A percentile compares a stretch with the other conserved stretches of the same genome.
These are phyloP conservation scores for Venturia canescens DNA, from an alignment of 1,140 invertebrate species.

Conservation along the genomic window DNA sequence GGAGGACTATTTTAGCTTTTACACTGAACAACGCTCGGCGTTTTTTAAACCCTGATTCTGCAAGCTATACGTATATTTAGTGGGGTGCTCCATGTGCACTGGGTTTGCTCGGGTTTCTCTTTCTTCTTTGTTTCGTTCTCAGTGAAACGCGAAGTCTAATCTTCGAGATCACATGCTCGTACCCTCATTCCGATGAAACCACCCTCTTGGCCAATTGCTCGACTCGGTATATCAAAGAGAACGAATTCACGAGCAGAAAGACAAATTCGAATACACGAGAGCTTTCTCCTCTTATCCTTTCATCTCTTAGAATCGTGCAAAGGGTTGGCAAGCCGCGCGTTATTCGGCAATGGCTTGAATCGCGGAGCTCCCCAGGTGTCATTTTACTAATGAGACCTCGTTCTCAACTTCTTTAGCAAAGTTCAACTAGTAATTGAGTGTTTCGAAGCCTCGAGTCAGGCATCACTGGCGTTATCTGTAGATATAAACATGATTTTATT, in stretches of 20 bases:
- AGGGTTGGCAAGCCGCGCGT: background rate
- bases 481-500: too few species aligned
- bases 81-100: background rate
- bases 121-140: background rate
- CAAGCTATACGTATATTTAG: background rate
- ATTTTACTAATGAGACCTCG: background rate
- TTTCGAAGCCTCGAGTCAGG: too few species aligned
- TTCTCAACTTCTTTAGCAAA: too few species aligned
- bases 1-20: too few species aligned
- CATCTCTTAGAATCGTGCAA: background rate
- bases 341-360: background rate
- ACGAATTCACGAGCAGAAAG: background rate
- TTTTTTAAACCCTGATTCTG: background rate
- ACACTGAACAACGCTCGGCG: background rate
- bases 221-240: slow-evolving; percentile 7
- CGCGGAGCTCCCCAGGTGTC: background rate
- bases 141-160: background rate
- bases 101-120: too few species aligned
- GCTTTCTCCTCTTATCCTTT: background rate
- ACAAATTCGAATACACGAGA: background rate
- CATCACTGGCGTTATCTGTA: too few species aligned
- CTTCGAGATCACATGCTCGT: background rate
- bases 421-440: too few species aligned
- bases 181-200: background rate
- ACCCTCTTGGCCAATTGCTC: background rate